Evolutionary conservation across 2,888 invertebrate species (phyloP), one percentile per base, ranked within the genome.

Genomic region (Eledone cirrhosa): DNA sequence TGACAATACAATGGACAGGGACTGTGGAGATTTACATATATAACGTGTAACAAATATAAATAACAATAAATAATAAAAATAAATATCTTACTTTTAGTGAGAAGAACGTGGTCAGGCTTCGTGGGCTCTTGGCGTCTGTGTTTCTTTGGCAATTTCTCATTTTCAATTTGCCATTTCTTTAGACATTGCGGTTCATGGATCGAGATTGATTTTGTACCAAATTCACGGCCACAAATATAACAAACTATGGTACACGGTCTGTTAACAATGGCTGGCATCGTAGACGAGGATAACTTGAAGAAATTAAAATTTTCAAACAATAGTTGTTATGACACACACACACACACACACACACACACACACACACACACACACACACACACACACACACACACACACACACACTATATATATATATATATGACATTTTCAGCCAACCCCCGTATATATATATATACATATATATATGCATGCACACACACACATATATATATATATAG

Each of bases 181-280:
- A 94, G 87, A 86, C 94, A 94, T 86, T 94, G 93, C 3, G 94
- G 93, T 86, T 94, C 94, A 88, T 94, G 94, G 81, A 94, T 93
- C 78, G 91, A 91, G 53, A 94, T 93, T 75, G 93, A 94, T 84
- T 92, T 92, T 1, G 92, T 92, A 48, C 94, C 94, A 86, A 94
- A 94, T 86, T 93, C 93, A 76, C 93, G 91, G 2, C 94, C 93
- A 86, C 94, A 94, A 83, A 94, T 92, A 88, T 93, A 93, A 86
- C 94, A 94, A 80, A 91, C 89, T 65, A 91, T 88, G 19, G 90
- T 89, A 16, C 88, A 89, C 7, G 90, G 90, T n/a, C 88, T 83
- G 41, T 41, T 41, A 11, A 0, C 41, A 41, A 41, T 41, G 41
- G 41, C 41, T 11, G 41, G 41, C 41, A 41, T 41, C 41, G 41